These are phyloP conservation scores for Heterodera filipjevi DNA, from an alignment of 2,888 invertebrate genomes.

Conservation along the genomic window DNA sequence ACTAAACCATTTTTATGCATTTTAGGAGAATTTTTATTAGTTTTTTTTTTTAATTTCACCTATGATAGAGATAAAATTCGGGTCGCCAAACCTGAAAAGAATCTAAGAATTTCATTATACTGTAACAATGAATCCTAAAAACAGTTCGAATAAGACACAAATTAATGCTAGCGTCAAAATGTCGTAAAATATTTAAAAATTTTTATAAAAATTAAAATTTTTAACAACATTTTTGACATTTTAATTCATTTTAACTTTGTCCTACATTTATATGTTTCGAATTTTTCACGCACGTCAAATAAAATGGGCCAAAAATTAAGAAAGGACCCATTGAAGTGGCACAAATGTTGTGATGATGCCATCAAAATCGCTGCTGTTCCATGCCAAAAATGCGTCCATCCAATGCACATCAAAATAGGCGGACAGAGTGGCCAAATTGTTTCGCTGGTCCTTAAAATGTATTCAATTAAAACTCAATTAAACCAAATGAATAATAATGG, in stretches of 20 bases:
- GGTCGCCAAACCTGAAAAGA: constrained; percentile 58
- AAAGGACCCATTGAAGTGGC: constrained; percentile 51
- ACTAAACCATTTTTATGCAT: constrained; percentile 35
- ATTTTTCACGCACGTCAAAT: no score
- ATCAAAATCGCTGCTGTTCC: constrained; percentile 55
- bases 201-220: no score
- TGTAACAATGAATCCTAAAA: no score
- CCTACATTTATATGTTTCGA: background rate
- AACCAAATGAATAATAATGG: no score
- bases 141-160: no score
- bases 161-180: no score
- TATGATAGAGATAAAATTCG: constrained; percentile 64
- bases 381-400: constrained; percentile 53
- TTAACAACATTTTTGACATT: no score
- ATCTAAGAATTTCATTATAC: no score
- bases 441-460: constrained; percentile 58
- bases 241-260: no score
- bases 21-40: background rate
- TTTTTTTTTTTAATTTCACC: constrained; percentile 24
- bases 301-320: no score
- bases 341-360: constrained; percentile 56
- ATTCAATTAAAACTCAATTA: constrained; percentile 26
- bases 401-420: constrained; percentile 64
- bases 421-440: constrained; percentile 63
- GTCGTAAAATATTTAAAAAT: no score